Base-by-base conservation (phyloP, 2,113 vertebrate genomes). In the Lepus americanus region DNA sequence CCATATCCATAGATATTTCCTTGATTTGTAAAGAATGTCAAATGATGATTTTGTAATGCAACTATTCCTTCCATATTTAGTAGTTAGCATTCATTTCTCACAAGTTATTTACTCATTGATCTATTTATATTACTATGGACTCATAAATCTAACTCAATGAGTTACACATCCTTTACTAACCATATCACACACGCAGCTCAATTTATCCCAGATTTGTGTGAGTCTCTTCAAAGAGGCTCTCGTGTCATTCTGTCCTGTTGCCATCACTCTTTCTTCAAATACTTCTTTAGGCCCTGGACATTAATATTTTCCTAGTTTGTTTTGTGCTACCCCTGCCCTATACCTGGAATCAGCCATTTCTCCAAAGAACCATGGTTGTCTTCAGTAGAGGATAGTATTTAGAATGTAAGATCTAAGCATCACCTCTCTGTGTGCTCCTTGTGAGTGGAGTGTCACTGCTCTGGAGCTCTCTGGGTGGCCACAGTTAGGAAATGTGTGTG, bases 1-100 rank as follows among this genome's bases (percentile, higher is more conserved):
- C 31, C 25, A 72, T 53, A 94, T 20, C 22, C 59, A 78, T 61
- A 89, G 44, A 79, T 83, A 22, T 55, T 76, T 83, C 44, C 22
- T 95, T 93, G 93, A 39, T 96, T 92, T 63, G 4, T 33, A 20
- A 19, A 64, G 33, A 39, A 59, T 89, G 25, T 25, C 53, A 94
- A 90, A 49, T 63, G 31, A 53, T 84, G 49, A 51, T 90, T 79
- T 80, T 82, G 51, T 81, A 88, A 90, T 29, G 16, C 53, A 85
- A 79, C 64, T 49, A 82, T 90, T 94, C 14, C 77, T 76, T 83
- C 39, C 72, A 81, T 7, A 33, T 78, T 82, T 78, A 79, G 85
- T 85, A 78, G 14, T 64, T 33, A 83, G 39, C 51, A 87, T 74
- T 63, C 22, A 82, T 8, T 78, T 86, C 20, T 85, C 29, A 80